Conservation (phyloP, 2,888 invertebrate species). For the Polyploca ridens region DNA sequence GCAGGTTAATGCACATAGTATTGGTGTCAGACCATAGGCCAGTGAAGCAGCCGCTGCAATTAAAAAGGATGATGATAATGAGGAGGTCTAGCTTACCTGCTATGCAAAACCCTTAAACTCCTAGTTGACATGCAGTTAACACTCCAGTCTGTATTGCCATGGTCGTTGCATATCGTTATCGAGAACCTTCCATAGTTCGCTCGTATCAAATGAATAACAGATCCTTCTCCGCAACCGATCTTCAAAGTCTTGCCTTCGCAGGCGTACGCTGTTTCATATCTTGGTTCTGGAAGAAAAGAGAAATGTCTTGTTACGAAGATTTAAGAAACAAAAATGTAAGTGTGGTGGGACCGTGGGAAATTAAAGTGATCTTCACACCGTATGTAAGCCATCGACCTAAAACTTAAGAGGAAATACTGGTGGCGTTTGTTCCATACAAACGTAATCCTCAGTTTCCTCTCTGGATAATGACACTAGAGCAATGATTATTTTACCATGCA, state of each 20-base stretch:
- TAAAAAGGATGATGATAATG: neutral
- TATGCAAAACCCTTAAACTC: constrained; percentile 94
- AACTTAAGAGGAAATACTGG: too few relatives aligned
- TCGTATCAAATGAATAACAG: constrained; percentile 94
- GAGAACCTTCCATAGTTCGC: constrained; percentile 98
- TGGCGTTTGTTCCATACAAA: too few relatives aligned
- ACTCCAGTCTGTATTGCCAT: constrained; percentile 98
- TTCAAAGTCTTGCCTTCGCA: constrained; percentile 96
- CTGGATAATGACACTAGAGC: too few relatives aligned
- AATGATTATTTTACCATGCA: too few relatives aligned
- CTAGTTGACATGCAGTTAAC: constrained; percentile 97
- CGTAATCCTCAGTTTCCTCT: too few relatives aligned
- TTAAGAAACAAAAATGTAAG: neutral
- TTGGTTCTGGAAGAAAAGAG: constrained; percentile 86
- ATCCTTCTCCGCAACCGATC: constrained; percentile 95
- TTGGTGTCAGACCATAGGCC: neutral
- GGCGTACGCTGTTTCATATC: constrained; percentile 96
- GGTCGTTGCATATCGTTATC: constrained; percentile 97
- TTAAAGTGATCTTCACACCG: neutral
- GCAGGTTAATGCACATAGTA: neutral
- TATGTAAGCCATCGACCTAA: constrained; percentile 1
- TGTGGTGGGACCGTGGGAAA: neutral
- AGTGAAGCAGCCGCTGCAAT: neutral
- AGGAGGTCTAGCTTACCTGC: constrained; percentile 86
- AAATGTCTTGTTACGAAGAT: constrained; percentile 18